Percentiles rank a stretch among this genome's conserved stretches.
phyloP scores from a whole-genome alignment of 2,888 invertebrate species.

The Altica lythri region DNA sequence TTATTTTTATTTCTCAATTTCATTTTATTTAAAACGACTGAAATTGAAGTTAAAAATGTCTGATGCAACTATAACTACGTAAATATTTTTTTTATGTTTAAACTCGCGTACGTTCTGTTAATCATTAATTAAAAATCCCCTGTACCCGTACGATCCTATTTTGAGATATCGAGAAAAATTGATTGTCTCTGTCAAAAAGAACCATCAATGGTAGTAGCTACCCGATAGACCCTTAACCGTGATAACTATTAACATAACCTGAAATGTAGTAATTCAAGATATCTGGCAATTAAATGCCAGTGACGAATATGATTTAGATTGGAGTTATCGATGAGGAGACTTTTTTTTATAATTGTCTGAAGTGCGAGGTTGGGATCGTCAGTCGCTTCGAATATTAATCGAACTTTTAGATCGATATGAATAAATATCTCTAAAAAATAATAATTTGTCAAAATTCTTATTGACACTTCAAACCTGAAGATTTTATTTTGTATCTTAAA shows the following conservation, averaged over 20 bases:
- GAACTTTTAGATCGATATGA: no score
- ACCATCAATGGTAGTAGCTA: constrained; percentile 28
- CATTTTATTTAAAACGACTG: no score
- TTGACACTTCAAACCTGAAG: no score
- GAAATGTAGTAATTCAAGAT: constrained; percentile 27
- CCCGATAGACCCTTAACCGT: constrained; percentile 9
- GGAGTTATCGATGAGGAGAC: constrained; percentile 26
- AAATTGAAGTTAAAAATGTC: no score
- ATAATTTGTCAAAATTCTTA: no score
- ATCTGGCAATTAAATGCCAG: constrained; percentile 31
- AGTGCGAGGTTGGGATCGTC: constrained; percentile 1
- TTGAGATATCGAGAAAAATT: constrained; percentile 28
- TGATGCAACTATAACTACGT: no score
- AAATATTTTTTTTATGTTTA: no score
- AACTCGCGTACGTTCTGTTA: no score
- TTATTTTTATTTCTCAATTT: no score
- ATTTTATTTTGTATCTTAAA: no score
- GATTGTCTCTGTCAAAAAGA: constrained; percentile 35
- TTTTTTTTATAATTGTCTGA: constrained; percentile 24
- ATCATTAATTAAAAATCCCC: no score
- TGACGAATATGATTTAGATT: constrained; percentile 31
- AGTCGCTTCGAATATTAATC: not conserved
- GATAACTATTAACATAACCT: constrained; percentile 29
- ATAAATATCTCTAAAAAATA: no score
- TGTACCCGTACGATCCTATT: constrained; percentile 14